phyloP scores from a whole-genome alignment of 2,888 invertebrate genomes.

The Phlogophora meticulosa region DNA sequence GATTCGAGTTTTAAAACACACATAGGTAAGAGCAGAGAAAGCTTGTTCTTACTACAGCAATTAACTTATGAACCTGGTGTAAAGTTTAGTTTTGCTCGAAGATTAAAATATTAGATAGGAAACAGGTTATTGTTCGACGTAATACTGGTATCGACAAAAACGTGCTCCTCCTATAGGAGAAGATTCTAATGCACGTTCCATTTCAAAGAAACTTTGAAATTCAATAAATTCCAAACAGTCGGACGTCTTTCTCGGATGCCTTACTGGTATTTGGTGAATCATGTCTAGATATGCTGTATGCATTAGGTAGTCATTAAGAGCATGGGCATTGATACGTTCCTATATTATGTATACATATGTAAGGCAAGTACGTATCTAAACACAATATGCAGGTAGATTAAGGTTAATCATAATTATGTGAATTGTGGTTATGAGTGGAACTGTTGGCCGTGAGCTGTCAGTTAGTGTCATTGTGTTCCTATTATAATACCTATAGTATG shows the following conservation, averaged over 20 bases:
- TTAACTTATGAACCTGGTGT: neutral
- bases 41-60: neutral
- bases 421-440: neutral
- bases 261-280: slow-evolving; percentile 7
- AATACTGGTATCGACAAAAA: slow-evolving; percentile 2
- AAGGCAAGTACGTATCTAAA: too few species aligned
- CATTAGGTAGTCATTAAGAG: neutral
- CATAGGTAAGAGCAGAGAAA: too few species aligned
- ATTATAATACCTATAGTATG: neutral
- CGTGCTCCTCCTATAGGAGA: neutral
- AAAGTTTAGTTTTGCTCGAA: neutral
- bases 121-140: neutral
- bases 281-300: slow-evolving; percentile 9
- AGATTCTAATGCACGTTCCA: slow-evolving; percentile 14
- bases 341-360: too few species aligned
- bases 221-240: slow-evolving; percentile 40
- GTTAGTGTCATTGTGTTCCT: neutral
- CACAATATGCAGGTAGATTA: neutral
- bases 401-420: neutral
- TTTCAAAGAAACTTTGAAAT: slow-evolving; percentile 21
- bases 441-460: neutral
- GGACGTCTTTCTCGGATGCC: slow-evolving; percentile 10
- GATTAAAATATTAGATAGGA: too few species aligned
- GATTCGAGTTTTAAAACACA: neutral
- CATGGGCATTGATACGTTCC: neutral